Evolutionary conservation across 30 jellyfish, hydroid and myxozoan genomes (phyloP), one percentile per base, ranked within the genome.

Genomic region (Catostylus mosaicus): DNA sequence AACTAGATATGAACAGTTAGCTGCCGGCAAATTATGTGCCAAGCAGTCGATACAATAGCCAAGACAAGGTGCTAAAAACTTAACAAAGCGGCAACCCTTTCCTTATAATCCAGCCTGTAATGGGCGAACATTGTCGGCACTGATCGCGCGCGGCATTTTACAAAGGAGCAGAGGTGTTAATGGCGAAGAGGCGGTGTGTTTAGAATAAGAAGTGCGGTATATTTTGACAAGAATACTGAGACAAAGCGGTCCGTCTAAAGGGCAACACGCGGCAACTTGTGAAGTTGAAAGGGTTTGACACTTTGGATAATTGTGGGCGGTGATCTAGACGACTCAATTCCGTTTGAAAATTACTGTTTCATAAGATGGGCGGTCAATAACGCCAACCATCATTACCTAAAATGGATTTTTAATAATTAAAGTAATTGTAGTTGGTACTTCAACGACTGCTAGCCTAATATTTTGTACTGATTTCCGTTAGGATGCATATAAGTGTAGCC

Each of bases 81-180:
- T 50, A 8, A 50, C 62, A 82, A 82, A 56, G 37, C 92, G 86
- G 92, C 67, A 19, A 57, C 77, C 32, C 80, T 82, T 56, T 70
- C 31, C 22, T 40, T n/a, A 30, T 68, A 26, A 67, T 51, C 60
- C 54, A 51, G 60, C 67, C 24, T 10, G 34, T 67, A 82, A 82
- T 45, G 82, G 0, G 80, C 75, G 75, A 70, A 34, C 1, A 33
- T 30, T 27, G 36, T n/a, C 75, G 26, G 57, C 54, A 20, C 43
- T 24, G 66, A 20, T 37, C 11, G 3, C 4, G 47, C 60, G 30
- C 66, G 82, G 63, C 75, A 0, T 31, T 4, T 37, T 16, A 23
- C 82, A 79, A 37, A 79, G 65, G 70, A 57, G 43, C 71, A 65
- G 71, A 82, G 11, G 92, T 82, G 92, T 36, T 70, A 82, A 82